Conservation (phyloP, 2,113 vertebrate genomes). For the Nanorana parkeri region DNA sequence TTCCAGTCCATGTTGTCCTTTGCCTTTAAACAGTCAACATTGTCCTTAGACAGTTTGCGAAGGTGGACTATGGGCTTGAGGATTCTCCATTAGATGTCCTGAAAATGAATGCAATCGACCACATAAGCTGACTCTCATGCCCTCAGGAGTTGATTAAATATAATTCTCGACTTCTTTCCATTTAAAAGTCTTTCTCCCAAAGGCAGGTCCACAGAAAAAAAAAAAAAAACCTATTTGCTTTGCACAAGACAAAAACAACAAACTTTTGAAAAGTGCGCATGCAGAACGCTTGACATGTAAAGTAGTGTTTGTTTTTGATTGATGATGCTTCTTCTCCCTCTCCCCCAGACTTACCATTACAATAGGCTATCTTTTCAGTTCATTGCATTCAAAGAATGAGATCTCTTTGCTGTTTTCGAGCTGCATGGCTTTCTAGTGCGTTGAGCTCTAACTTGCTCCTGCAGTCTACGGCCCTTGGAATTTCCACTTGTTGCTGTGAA, state of each 20-base stretch:
- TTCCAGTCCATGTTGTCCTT: constrained; percentile 63
- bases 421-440: constrained; percentile 37
- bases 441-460: constrained; percentile 6
- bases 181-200: constrained; percentile 51
- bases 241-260: constrained; percentile 29
- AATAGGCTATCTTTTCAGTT: constrained; percentile 85
- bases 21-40: constrained; percentile 63
- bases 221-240: constrained; percentile 45
- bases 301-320: constrained; percentile 66
- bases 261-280: constrained; percentile 62
- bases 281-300: constrained; percentile 57
- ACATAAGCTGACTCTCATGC: constrained; percentile 43
- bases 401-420: constrained; percentile 66
- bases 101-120: constrained; percentile 40
- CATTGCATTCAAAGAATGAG: constrained; percentile 84
- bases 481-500: constrained; percentile 23
- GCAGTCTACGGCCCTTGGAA: constrained; percentile 13
- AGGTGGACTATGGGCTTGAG: not conserved
- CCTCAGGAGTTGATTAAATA: constrained; percentile 15
- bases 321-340: constrained; percentile 75
- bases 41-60: constrained; percentile 21
- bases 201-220: not conserved
- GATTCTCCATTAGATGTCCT: not conserved
- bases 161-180: not conserved
- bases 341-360: constrained; percentile 88